These are phyloP conservation scores for Orchesella flavescens DNA, from an alignment of 2,888 invertebrate genomes.

Conservation along the genomic window DNA sequence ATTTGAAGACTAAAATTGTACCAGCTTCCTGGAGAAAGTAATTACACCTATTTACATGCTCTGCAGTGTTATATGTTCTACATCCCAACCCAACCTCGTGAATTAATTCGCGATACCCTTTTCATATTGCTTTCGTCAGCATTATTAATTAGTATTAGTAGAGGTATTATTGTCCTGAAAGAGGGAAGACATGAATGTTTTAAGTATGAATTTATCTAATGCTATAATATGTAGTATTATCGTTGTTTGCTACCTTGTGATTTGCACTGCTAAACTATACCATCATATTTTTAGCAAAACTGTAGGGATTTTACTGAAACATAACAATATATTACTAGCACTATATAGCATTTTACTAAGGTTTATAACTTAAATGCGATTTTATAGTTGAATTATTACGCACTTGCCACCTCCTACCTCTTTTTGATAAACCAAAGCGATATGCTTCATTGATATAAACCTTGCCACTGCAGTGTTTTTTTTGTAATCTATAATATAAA, in stretches of 20 bases:
- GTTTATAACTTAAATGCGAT: too few species aligned
- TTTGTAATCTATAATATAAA: too few species aligned
- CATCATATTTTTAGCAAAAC: too few species aligned
- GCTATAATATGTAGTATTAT: too few species aligned
- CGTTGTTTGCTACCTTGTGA: constrained; percentile 47
- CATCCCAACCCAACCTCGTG: background rate
- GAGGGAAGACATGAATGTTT: constrained; percentile 39
- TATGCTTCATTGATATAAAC: constrained; percentile 12
- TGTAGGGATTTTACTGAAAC: too few species aligned
- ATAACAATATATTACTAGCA: too few species aligned
- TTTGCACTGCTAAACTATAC: background rate
- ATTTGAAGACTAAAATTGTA: constrained; percentile 24
- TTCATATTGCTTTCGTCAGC: background rate
- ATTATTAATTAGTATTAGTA: background rate
- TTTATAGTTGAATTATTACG: too few species aligned
- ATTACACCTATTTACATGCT: background rate
- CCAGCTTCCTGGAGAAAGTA: constrained; percentile 44
- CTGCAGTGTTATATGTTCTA: too few species aligned
- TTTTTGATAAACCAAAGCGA: background rate
- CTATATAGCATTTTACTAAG: too few species aligned
- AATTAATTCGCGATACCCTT: background rate
- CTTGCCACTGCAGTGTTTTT: too few species aligned
- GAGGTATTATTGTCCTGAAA: constrained; percentile 34
- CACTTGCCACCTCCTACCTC: too few species aligned
- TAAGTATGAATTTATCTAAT: constrained; percentile 3